A percentile compares a stretch with the other conserved stretches of the same genome.
Evolutionary conservation across 2,797 vertebrate genomes (phyloP).

Genomic region (Hozukius guyotensis): DNA sequence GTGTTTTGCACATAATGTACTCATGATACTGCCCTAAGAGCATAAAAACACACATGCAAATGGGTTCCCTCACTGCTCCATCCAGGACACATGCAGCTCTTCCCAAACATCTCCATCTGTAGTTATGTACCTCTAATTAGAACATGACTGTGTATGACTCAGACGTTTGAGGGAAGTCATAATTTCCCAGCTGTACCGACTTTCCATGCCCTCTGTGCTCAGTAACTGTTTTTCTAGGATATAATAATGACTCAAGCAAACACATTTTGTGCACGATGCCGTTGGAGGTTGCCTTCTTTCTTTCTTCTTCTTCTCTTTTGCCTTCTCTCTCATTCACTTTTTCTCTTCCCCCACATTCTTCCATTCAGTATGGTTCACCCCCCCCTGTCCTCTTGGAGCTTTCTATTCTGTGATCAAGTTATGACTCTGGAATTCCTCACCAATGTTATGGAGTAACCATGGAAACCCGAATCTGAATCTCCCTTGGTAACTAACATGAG

Average conservation of each 20-base stretch:
- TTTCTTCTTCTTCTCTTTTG: neutral
- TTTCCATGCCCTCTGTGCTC: constrained; percentile 64
- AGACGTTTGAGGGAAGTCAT: constrained; percentile 64
- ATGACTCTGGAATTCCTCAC: constrained; percentile 62
- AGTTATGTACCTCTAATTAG: constrained; percentile 69
- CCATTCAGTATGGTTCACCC: constrained; percentile 1
- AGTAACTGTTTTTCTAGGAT: constrained; percentile 40
- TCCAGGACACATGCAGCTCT: neutral
- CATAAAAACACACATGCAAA: neutral
- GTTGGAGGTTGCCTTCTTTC: constrained; percentile 7
- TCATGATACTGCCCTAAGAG: neutral
- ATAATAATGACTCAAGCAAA: constrained; percentile 53
- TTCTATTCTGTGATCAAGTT: constrained; percentile 41
- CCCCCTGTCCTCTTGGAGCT: neutral
- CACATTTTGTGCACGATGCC: constrained; percentile 2
- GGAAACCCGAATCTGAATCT: constrained; percentile 45
- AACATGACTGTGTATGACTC: constrained; percentile 70
- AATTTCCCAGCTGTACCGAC: constrained; percentile 57
- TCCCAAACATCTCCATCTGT: constrained; percentile 57
- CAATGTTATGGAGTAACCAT: constrained; percentile 71
- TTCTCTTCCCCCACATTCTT: neutral
- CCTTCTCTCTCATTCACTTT: neutral
- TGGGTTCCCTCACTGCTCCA: neutral
- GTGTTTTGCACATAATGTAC: neutral
- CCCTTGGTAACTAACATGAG: constrained; percentile 7